These are phyloP conservation scores for Leptestheria dahalacensis DNA, from an alignment of 1,140 invertebrate genomes.

Conservation along the genomic window DNA sequence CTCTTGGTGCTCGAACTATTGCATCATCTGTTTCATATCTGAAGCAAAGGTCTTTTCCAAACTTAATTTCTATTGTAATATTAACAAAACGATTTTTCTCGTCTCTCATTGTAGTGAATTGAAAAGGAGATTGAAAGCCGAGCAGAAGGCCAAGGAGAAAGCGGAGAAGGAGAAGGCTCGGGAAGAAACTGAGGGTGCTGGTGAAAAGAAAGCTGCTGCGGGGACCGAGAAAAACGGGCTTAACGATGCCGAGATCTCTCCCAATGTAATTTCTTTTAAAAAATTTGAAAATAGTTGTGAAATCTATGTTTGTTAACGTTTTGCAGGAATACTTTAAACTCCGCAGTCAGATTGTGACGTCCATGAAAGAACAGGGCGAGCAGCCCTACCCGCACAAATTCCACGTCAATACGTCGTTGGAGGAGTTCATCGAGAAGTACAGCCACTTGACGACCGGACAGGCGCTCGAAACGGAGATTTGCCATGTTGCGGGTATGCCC, in stretches of 20 bases:
- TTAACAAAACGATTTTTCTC: slow-evolving; percentile 3
- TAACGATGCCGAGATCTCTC: slow-evolving; percentile 62
- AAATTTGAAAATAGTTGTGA: slow-evolving; percentile 1
- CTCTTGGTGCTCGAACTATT: background rate
- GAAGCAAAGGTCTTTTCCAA: background rate
- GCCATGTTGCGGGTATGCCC: slow-evolving; percentile 55
- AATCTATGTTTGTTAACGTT: slow-evolving; percentile 18
- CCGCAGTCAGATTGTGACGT: slow-evolving; percentile 51
- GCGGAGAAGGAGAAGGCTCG: slow-evolving; percentile 47
- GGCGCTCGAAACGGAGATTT: slow-evolving; percentile 49
- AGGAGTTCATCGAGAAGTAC: slow-evolving; percentile 82
- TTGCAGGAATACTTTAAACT: slow-evolving; percentile 74
- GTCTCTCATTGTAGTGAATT: slow-evolving; percentile 53
- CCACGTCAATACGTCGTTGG: slow-evolving; percentile 73
- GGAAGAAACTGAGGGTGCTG: slow-evolving; percentile 29
- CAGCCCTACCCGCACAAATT: slow-evolving; percentile 99
- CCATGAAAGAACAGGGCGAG: slow-evolving; percentile 57
- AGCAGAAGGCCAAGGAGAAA: slow-evolving; percentile 86
- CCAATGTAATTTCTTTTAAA: slow-evolving; percentile 45
- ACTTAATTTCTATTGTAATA: background rate
- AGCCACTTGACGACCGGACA: slow-evolving; percentile 49
- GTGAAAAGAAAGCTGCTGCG: slow-evolving; percentile 21
- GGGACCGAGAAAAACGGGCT: slow-evolving; percentile 26
- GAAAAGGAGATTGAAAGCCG: slow-evolving; percentile 75
- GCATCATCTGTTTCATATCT: background rate